phyloP scores from a whole-genome alignment of 2,888 invertebrate genomes.

The Caenorhabditis zanzibari region DNA sequence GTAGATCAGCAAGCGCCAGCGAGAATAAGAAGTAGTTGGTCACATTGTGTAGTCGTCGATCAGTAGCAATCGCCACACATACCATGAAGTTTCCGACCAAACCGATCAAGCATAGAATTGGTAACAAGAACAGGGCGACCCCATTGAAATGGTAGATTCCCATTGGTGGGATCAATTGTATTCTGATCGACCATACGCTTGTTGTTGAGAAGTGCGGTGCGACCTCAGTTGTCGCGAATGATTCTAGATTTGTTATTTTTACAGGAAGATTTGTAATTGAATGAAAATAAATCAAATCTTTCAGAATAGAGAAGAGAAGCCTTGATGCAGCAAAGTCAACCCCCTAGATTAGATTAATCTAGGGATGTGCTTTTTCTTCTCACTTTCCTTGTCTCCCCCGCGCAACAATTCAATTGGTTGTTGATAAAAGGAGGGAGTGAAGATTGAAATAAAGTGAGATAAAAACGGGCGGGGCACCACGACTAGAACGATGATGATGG shows the following conservation, averaged over 20 bases:
- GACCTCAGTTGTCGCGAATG: slow-evolving; percentile 53
- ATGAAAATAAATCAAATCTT: slow-evolving; percentile 36
- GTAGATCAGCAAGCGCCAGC: slow-evolving; percentile 93
- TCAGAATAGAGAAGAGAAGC: slow-evolving; percentile 4
- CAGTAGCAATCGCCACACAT: slow-evolving; percentile 93
- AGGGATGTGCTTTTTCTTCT: slow-evolving; percentile 19
- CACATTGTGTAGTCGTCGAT: slow-evolving; percentile 93
- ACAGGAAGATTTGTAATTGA: slow-evolving; percentile 10
- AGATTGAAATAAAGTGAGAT: not conserved
- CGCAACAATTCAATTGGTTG: slow-evolving; percentile 31
- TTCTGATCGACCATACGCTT: slow-evolving; percentile 56
- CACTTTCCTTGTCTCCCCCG: slow-evolving; percentile 10
- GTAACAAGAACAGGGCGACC: slow-evolving; percentile 77
- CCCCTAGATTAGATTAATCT: slow-evolving; percentile 43
- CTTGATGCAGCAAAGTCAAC: slow-evolving; percentile 21
- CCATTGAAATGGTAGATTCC: slow-evolving; percentile 71
- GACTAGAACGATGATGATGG: slow-evolving; percentile 22
- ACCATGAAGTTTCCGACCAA: slow-evolving; percentile 85
- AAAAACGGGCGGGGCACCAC: not conserved
- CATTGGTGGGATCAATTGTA: slow-evolving; percentile 53
- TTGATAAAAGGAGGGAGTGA: slow-evolving; percentile 2
- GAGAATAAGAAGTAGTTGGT: slow-evolving; percentile 97
- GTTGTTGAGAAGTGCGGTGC: slow-evolving; percentile 57
- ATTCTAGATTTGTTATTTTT: slow-evolving; percentile 57
- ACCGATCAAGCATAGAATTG: slow-evolving; percentile 77